Base-by-base conservation (phyloP, 64 coral and sea anemone species). In the Pachyseris speciosa region DNA sequence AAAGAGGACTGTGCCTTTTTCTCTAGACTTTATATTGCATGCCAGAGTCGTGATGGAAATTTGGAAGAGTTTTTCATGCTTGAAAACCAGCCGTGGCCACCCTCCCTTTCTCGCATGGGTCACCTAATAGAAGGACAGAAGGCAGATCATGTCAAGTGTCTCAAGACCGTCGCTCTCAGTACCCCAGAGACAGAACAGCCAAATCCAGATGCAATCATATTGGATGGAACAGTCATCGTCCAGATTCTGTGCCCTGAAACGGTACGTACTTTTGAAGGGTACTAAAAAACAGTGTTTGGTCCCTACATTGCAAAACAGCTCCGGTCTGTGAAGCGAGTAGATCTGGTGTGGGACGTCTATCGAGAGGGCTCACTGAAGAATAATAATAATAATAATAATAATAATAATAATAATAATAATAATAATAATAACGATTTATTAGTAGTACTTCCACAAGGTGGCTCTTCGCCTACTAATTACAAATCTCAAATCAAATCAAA, bases 41-140 rank as follows among this genome's bases (percentile, higher is more conserved):
- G 70, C 6, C 70, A 74, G 43, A 74, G 10, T 53, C 11, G 50
- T 53, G 34, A 74, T 44, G 70, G 70, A 40, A 74, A 74, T 29
- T 41, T 38, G 43, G 70, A 74, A 2, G 29, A 74, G 32, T 74
- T 74, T 74, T 74, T 74, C 27, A 37, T 7, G 2, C 15, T 20
- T 74, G 70, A 74, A 41, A 74, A 74, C 36, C 70, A 74, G 32
- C 70, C 32, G 4, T 74, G 32, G 70, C 70, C 70, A 74, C 70
- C 70, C 34, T 74, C 70, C 19, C 31, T 74, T n/a, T 19, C 34
- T 19, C 36, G 37, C 34, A 40, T n/a, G 28, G 70, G 70, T 41
- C 36, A 74, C 8, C 34, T 74, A 40, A 74, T 28, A 74, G n/a
- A 74, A 74, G 70, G 70, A 22, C 70, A 74, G 24, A 74, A 74